Evolutionary conservation across 2,888 invertebrate species (phyloP), one percentile per base, ranked within the genome.

Genomic region (Scaptomyza caliginosa): DNA sequence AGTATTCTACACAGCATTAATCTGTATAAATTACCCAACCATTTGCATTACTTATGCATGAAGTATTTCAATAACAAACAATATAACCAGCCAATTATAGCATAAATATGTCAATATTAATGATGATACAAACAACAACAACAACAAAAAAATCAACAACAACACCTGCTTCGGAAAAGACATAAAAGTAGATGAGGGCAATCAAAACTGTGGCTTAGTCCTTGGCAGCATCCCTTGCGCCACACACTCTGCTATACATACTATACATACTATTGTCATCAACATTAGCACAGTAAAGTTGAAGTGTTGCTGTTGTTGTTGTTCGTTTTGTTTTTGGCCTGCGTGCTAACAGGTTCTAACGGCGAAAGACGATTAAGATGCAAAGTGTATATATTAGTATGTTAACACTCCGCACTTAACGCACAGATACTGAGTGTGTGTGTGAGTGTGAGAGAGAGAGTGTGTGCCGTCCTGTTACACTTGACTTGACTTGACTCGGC

Each of bases 321-420:
- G 23, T 16, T 23, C 38, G 32, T 38, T 23, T 24, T 43, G 38
- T 46, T 46, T 48, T 46, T 58, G 51, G 50, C 11, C 52, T 46
- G 17, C 67, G 56, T 58, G 58, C 55, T 57, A 65, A 68, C 71
- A 64, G 73, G 43, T 65, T 48, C 50, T 60, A 71, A 69, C 78
- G 49, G 62, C 68, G 13, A 66, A 67, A 67, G 68, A 63, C 84
- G 86, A 85, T 84, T 84, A 84, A 74, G 80, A 87, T 85, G 80
- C 87, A 84, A 86, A 85, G 83, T 86, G 85, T 86, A 76, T 82
- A 86, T 30, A 6, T 13, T 32, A 13, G 80, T 83, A 73, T 82
- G 86, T 82, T 81, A 81, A 83, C 84, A 86, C 81, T 80, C 75
- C n/a, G 40, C 60, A 66, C 40, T 43, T 38, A 46, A 50, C 45